A percentile compares a stretch with the other conserved stretches of the same genome.
phyloP scores from a whole-genome alignment of 2,888 invertebrate species.

The Cosmia trapezina region DNA sequence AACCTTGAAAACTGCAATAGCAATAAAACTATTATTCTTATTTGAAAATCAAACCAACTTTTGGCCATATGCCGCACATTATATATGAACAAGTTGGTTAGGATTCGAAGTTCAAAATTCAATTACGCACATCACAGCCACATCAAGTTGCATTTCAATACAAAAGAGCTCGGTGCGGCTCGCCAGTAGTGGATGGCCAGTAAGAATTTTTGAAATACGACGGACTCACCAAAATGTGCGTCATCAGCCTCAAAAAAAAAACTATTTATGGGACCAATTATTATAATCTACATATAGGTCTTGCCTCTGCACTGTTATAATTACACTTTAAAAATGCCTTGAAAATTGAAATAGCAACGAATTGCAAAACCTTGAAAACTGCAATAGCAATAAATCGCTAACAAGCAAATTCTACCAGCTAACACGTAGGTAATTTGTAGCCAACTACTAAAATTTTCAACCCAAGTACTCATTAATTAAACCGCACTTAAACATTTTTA shows the following conservation, averaged over 20 bases:
- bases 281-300: neutral
- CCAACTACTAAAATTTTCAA: neutral
- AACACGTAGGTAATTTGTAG: neutral
- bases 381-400: slow-evolving; percentile 12
- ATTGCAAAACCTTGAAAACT: neutral
- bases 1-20: neutral
- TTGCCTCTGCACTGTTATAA: neutral
- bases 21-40: neutral
- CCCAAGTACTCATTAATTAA: slow-evolving; percentile 1
- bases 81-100: too few species aligned
- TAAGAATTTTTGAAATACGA: too few species aligned
- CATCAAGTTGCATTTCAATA: too few species aligned
- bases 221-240: too few species aligned
- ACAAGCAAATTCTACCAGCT: neutral
- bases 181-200: too few species aligned
- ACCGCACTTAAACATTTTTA: slow-evolving; percentile 16
- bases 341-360: neutral
- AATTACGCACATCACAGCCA: too few species aligned
- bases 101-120: too few species aligned
- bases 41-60: too few species aligned
- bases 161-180: too few species aligned
- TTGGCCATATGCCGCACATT: too few species aligned
- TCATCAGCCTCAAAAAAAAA: too few species aligned
- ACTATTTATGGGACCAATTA: too few species aligned
- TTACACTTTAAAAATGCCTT: slow-evolving; percentile 12